These are phyloP conservation scores for Caenorhabditis sp. DNA, from an alignment of 2,888 invertebrate species.

Conservation along the genomic window DNA sequence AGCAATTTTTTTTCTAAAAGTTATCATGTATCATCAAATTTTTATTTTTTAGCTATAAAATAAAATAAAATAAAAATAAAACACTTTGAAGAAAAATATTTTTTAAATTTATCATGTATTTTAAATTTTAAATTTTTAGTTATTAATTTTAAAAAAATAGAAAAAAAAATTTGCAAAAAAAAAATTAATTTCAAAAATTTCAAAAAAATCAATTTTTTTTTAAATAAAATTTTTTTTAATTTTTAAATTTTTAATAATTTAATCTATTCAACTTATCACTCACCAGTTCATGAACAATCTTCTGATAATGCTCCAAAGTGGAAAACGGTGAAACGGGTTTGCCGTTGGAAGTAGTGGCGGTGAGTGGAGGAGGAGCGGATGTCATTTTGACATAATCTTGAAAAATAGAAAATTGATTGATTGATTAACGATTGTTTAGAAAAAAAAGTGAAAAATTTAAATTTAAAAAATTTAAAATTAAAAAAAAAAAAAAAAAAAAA, in stretches of 20 bases:
- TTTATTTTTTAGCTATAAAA: background rate
- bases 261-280: background rate
- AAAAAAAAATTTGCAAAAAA: no score
- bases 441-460: no score
- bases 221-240: background rate
- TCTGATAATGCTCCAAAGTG: constrained; percentile 60
- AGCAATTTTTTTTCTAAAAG: no score
- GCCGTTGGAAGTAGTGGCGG: background rate
- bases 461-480: no score
- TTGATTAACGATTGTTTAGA: no score
- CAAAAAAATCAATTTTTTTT: background rate
- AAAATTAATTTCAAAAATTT: no score
- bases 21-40: no score
- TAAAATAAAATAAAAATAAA: background rate
- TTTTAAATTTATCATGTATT: no score
- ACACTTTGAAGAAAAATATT: no score
- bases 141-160: no score
- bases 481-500: no score
- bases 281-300: constrained; percentile 65
- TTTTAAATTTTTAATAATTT: background rate
- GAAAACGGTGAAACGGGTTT: constrained; percentile 30
- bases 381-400: constrained; percentile 42
- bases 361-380: background rate
- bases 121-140: no score
- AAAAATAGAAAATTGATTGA: background rate